These are phyloP conservation scores for Puma concolor DNA, from an alignment of 2,113 vertebrate species.

Conservation along the genomic window DNA sequence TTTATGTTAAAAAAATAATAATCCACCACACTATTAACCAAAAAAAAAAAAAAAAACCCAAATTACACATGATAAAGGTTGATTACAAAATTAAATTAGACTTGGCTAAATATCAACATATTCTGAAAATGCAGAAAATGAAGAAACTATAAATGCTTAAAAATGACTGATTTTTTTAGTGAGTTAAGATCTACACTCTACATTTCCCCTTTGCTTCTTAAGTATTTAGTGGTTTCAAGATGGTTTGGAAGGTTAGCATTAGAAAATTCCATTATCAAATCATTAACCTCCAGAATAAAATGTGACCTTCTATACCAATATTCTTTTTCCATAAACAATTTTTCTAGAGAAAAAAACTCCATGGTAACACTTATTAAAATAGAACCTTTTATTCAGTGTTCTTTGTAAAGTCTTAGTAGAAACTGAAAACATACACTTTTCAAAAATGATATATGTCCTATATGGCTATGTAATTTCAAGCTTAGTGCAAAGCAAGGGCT, in stretches of 20 bases:
- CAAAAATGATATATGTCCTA: slow-evolving; percentile 65
- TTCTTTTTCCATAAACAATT: slow-evolving; percentile 36
- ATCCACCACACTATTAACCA: background rate
- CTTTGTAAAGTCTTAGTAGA: background rate
- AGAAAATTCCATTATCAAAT: slow-evolving; percentile 41
- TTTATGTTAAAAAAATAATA: background rate
- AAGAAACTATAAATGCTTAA: background rate
- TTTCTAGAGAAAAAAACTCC: slow-evolving; percentile 33
- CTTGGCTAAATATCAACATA: slow-evolving; percentile 23
- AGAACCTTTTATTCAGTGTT: slow-evolving; percentile 29
- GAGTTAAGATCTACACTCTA: background rate
- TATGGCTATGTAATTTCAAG: slow-evolving; percentile 72
- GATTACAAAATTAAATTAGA: background rate
- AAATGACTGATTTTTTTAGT: background rate
- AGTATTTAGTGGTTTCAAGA: slow-evolving; percentile 8
- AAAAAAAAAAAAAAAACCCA: background rate
- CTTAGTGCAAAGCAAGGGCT: slow-evolving; percentile 10
- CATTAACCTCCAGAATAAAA: slow-evolving; percentile 37
- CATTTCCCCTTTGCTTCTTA: background rate
- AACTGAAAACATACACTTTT: slow-evolving; percentile 53
- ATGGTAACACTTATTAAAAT: slow-evolving; percentile 41
- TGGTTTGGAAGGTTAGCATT: slow-evolving; percentile 6
- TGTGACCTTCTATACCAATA: background rate
- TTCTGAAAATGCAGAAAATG: background rate
- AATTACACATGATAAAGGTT: background rate